These are phyloP conservation scores for Emmelina monodactyla DNA, from an alignment of 2,888 invertebrate genomes.

Conservation along the genomic window DNA sequence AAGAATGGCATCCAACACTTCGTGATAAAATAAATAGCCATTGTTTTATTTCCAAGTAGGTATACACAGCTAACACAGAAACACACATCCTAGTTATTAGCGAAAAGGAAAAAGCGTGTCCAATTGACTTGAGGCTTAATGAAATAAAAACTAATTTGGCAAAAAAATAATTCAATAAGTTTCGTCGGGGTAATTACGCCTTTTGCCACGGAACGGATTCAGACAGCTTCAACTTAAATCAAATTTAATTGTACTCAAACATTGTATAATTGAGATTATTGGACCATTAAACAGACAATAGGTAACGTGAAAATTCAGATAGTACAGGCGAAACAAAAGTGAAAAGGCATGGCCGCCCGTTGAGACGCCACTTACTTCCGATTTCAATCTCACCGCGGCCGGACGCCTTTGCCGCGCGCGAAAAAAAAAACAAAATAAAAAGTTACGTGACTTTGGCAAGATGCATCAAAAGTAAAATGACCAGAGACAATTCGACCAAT, in stretches of 20 bases:
- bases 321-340: constrained; percentile 34
- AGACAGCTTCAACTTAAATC: too few species aligned
- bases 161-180: too few species aligned
- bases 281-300: constrained; percentile 3
- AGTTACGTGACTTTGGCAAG: not conserved
- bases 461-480: constrained; percentile 12
- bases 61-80: too few species aligned
- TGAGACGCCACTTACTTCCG: constrained; percentile 43
- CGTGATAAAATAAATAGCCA: too few species aligned
- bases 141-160: too few species aligned
- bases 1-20: too few species aligned
- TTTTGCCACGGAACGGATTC: too few species aligned
- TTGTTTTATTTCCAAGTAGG: too few species aligned
- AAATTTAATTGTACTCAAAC: not conserved
- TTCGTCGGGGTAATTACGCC: too few species aligned
- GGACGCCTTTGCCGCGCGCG: constrained; percentile 27
- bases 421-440: constrained; percentile 6
- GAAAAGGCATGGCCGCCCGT: constrained; percentile 38
- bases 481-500: constrained; percentile 22
- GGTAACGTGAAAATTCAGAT: constrained; percentile 18
- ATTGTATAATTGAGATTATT: not conserved
- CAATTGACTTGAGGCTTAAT: too few species aligned
- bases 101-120: too few species aligned
- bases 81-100: too few species aligned
- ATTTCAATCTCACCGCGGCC: constrained; percentile 34